Percentiles rank a stretch among this genome's conserved stretches.
phyloP scores from a whole-genome alignment of 2,888 invertebrate genomes.

The Malacosoma neustria region DNA sequence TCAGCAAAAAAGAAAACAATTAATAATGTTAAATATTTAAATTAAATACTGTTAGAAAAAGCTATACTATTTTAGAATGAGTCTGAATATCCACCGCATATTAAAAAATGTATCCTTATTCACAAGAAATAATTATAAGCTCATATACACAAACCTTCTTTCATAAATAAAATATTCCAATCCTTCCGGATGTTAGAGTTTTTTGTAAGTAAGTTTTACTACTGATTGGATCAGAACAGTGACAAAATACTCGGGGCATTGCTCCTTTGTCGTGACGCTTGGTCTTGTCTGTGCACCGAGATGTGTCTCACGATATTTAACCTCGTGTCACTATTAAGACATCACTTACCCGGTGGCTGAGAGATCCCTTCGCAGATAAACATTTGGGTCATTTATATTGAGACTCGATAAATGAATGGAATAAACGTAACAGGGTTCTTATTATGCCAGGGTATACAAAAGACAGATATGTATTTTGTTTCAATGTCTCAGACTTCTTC shows the following conservation, averaged over 20 bases:
- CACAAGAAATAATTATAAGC: too few relatives aligned
- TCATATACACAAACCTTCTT: too few relatives aligned
- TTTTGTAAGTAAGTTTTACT: constrained; percentile 44
- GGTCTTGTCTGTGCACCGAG: constrained; percentile 45
- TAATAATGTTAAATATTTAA: too few relatives aligned
- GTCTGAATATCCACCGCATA: too few relatives aligned
- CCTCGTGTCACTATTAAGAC: constrained; percentile 70
- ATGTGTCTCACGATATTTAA: constrained; percentile 65
- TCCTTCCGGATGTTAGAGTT: constrained; percentile 40
- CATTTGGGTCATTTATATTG: constrained; percentile 52
- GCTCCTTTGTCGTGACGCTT: constrained; percentile 58
- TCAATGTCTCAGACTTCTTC: neutral
- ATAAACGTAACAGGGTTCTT: constrained; percentile 21
- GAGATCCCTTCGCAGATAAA: constrained; percentile 53
- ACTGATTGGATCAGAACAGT: constrained; percentile 68
- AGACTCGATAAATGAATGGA: constrained; percentile 36
- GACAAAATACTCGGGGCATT: constrained; percentile 65
- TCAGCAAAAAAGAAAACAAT: too few relatives aligned
- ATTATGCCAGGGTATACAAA: constrained; percentile 12
- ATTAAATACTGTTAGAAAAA: too few relatives aligned
- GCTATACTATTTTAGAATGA: too few relatives aligned
- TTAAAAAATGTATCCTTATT: too few relatives aligned
- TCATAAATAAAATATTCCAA: too few relatives aligned
- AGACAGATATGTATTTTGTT: neutral
- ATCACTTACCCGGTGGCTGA: constrained; percentile 70